Evolutionary conservation across 2,113 vertebrate species (phyloP).

Genomic region (Hemicordylus capensis): DNA sequence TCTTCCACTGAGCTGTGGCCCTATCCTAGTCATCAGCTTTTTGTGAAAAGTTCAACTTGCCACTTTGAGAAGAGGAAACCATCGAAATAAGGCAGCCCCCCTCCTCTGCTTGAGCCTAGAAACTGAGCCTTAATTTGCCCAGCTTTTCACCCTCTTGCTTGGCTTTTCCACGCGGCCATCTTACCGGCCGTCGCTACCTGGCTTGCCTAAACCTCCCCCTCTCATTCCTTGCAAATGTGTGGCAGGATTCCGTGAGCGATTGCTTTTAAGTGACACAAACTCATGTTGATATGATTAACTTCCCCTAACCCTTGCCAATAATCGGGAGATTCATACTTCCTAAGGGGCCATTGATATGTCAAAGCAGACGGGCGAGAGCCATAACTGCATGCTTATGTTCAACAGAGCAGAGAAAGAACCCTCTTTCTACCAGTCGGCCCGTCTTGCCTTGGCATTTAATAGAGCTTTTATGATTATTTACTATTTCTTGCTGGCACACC

Average conservation of each 20-base stretch:
- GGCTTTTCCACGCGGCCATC: neutral
- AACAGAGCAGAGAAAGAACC: neutral
- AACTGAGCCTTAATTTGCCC: no score
- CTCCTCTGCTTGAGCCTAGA: no score
- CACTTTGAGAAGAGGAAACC: no score
- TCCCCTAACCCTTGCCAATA: conserved; percentile 15
- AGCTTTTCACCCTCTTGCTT: neutral
- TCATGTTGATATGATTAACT: conserved; percentile 14
- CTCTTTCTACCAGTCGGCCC: neutral
- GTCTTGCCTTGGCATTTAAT: conserved; percentile 9
- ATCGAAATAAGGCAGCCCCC: no score
- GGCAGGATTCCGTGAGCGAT: neutral
- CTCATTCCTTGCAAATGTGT: neutral
- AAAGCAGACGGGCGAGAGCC: neutral
- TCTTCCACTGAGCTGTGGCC: no score
- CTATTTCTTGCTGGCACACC: conserved; percentile 2
- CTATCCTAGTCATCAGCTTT: no score
- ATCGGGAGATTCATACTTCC: neutral
- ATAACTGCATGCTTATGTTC: neutral
- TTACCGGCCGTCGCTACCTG: no score
- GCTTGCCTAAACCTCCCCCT: neutral
- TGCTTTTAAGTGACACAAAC: neutral
- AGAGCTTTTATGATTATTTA: conserved; percentile 22
- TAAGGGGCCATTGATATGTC: neutral
- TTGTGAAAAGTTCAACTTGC: no score